These are phyloP conservation scores for Parelbella ahira DNA, from an alignment of 2,888 invertebrate genomes.

Conservation along the genomic window DNA sequence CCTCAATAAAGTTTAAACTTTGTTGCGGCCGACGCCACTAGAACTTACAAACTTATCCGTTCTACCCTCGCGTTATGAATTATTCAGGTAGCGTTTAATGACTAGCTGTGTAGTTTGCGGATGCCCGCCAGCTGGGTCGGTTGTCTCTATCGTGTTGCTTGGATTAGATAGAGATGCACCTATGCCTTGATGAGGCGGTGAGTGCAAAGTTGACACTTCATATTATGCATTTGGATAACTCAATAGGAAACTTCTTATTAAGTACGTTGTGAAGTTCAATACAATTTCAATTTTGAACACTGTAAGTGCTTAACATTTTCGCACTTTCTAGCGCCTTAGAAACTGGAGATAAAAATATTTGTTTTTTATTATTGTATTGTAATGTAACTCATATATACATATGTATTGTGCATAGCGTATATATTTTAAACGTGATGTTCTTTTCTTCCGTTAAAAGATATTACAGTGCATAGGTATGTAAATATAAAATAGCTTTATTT, in stretches of 20 bases:
- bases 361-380: no score
- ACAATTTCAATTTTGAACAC: constrained; percentile 7
- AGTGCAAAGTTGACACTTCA: constrained; percentile 35
- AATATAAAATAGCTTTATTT: no score
- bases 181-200: constrained; percentile 33
- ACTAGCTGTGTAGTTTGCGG: constrained; percentile 53
- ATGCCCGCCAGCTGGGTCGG: constrained; percentile 37
- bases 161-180: constrained; percentile 37
- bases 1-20: constrained; percentile 52
- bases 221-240: constrained; percentile 34
- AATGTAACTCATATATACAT: no score
- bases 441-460: no score
- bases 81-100: constrained; percentile 75
- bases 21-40: constrained; percentile 38
- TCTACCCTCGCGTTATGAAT: constrained; percentile 71
- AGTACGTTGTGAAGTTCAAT: constrained; percentile 21
- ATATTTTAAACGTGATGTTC: no score
- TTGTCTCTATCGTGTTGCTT: constrained; percentile 43
- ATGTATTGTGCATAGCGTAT: no score
- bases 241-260: constrained; percentile 21
- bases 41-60: constrained; percentile 54
- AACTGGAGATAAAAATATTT: no score
- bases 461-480: no score
- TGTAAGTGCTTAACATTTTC: no score
- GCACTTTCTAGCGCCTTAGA: no score